Evolutionary conservation across 2,797 vertebrate species (phyloP).

Genomic region (Dallia pectoralis): DNA sequence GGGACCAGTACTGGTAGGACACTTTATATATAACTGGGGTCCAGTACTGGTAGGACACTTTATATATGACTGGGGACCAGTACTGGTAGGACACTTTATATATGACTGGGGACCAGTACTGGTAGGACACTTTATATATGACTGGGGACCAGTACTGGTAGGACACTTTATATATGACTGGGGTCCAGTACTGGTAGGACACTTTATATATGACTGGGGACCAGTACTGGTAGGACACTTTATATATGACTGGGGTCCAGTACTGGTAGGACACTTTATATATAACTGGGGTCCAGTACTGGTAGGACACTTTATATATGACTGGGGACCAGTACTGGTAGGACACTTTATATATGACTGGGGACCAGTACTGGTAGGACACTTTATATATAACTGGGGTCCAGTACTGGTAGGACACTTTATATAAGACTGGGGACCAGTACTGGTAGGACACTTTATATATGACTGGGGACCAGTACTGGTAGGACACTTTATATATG

Average conservation of each 20-base stretch:
- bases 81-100: constrained; percentile 85
- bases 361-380: constrained; percentile 97
- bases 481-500: constrained; percentile 74
- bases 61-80: constrained; percentile 56
- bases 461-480: constrained; percentile 84
- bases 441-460: constrained; percentile 85
- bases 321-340: constrained; percentile 97
- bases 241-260: constrained; percentile 56
- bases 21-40: neutral
- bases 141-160: constrained; percentile 97
- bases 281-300: constrained; percentile 84
- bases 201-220: neutral
- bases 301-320: constrained; percentile 74
- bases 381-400: neutral
- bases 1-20: constrained; percentile 97
- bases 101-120: constrained; percentile 84
- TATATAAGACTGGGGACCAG: no score
- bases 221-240: constrained; percentile 91
- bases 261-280: constrained; percentile 85
- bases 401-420: constrained; percentile 91
- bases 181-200: constrained; percentile 97
- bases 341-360: constrained; percentile 48
- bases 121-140: constrained; percentile 74
- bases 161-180: constrained; percentile 48
- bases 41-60: constrained; percentile 91